These are phyloP conservation scores for Eremobia ochroleuca DNA, from an alignment of 2,888 invertebrate genomes.

Conservation along the genomic window DNA sequence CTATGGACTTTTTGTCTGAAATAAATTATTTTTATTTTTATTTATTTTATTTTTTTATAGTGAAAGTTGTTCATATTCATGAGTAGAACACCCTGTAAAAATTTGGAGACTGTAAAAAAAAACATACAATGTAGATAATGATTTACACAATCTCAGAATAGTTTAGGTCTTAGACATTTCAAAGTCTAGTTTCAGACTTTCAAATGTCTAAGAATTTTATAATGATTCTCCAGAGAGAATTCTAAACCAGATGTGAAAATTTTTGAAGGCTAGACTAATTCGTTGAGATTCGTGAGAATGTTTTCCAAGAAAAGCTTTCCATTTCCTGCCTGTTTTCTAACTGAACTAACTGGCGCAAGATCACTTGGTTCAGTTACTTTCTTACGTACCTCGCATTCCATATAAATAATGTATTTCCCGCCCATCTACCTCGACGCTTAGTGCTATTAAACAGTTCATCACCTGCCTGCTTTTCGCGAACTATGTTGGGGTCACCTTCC, in stretches of 20 bases:
- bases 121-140: no score
- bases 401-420: neutral
- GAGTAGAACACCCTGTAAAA: no score
- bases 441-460: neutral
- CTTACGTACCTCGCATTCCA: neutral
- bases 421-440: no score
- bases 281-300: neutral
- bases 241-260: neutral
- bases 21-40: no score
- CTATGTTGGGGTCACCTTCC: neutral
- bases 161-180: no score
- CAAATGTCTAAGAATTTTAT: neutral
- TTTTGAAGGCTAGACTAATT: neutral
- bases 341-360: neutral
- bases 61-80: no score
- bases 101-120: no score
- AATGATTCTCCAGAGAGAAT: neutral
- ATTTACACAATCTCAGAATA: neutral
- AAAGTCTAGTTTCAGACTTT: neutral
- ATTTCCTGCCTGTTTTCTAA: neutral
- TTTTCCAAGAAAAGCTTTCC: conserved; percentile 3
- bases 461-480: neutral
- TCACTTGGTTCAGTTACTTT: neutral
- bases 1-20: no score
- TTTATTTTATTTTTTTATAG: no score